Percentiles rank a stretch among this genome's conserved stretches.
Evolutionary conservation across 92 coral and sea anemone species (phyloP).

Genomic region (Epizoanthus stellaris): DNA sequence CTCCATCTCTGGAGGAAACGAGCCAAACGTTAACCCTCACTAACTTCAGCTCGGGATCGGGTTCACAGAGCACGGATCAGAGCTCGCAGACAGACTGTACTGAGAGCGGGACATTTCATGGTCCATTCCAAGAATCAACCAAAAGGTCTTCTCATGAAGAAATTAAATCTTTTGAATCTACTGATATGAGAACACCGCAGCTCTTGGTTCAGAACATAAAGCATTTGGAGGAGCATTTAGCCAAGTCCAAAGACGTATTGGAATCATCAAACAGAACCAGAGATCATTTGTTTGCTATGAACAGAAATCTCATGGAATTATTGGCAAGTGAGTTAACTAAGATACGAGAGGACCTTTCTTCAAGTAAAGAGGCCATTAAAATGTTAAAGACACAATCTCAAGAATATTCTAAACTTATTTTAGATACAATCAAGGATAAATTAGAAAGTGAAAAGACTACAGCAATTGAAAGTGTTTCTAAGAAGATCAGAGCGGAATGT

Average conservation of each 20-base stretch:
- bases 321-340: slow-evolving; percentile 40
- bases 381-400: slow-evolving; percentile 25
- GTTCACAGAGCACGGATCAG: slow-evolving; percentile 65
- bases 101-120: slow-evolving; percentile 6
- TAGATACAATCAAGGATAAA: slow-evolving; percentile 44
- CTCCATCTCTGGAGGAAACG: slow-evolving; percentile 62
- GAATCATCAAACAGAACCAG: slow-evolving; percentile 34
- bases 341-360: slow-evolving; percentile 51
- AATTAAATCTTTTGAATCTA: neutral
- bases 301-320: slow-evolving; percentile 47
- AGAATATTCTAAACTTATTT: slow-evolving; percentile 38
- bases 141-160: slow-evolving; percentile 21
- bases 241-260: slow-evolving; percentile 35
- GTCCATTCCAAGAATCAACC: slow-evolving; percentile 13
- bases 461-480: slow-evolving; percentile 43
- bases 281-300: slow-evolving; percentile 33
- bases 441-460: slow-evolving; percentile 41
- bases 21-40: slow-evolving; percentile 83
- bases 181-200: slow-evolving; percentile 1
- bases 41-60: slow-evolving; percentile 74
- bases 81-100: slow-evolving; percentile 54
- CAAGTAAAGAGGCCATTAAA: slow-evolving; percentile 43
- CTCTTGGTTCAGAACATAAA: slow-evolving; percentile 63
- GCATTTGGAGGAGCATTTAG: slow-evolving; percentile 75
- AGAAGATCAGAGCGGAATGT: slow-evolving; percentile 53